Evolutionary conservation across 2,888 invertebrate genomes (phyloP), one percentile per base, ranked within the genome.

Genomic region (Trichopria drosophilae): DNA sequence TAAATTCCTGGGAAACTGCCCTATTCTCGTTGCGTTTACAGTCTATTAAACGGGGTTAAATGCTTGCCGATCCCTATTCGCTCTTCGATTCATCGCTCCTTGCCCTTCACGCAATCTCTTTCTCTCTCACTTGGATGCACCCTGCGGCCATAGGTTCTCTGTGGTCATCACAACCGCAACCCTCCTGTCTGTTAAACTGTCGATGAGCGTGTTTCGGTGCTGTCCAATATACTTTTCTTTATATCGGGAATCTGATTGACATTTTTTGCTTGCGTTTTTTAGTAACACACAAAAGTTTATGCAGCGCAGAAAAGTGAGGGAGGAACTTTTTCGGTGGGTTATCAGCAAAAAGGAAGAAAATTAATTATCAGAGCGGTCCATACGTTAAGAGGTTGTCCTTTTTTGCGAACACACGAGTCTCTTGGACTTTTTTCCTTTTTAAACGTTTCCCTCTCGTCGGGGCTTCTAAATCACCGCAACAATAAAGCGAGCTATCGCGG

Each of bases 1-100:
- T 68, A 66, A 67, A 67, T 64, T 63, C 58, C 59, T 50, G 46
- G 56, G 55, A 60, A 63, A 64, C 59, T 54, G 58, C 62, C 58
- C 60, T 60, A 59, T 64, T 59, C 61, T 52, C 48, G 58, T 53
- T 54, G 52, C 61, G 58, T 61, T 63, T 61, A 63, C 61, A 59
- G 63, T 60, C 63, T 63, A 61, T 63, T 63, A 61, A 63, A 56
- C 58, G 58, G 58, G 58, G 59, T 55, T 52, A 55, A 55, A 52
- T 49, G 55, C 42, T 50, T 40, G 39, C 32, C 34, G 28, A 42
- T 23, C 28, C 36, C 48, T 35, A n/a, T 24, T n/a, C n/a, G 23
- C 43, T 36, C 29, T 20, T 42, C 42, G 31, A 49, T 49, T 23
- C 41, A n/a, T n/a, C n/a, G n/a, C n/a, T n/a, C n/a, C n/a, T n/a